Base-by-base conservation (phyloP, 2,888 invertebrate species). In the Camptogramma bilineatum region DNA sequence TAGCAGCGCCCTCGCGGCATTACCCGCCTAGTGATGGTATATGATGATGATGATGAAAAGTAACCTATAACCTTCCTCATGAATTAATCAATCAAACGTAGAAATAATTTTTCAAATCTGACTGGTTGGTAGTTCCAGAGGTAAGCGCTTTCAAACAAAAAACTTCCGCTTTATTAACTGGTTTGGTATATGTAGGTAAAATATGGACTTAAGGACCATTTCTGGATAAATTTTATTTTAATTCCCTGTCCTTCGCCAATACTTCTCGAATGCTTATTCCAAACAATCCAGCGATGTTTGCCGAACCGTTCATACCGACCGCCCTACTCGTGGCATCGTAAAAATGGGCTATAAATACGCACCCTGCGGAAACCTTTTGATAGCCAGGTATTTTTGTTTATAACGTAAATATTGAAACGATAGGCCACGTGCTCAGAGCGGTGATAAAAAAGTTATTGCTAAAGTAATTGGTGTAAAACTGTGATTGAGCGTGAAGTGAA, bases 271-370 rank as follows among this genome's bases (percentile, higher is more conserved):
- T 51, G 54, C 54, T 48, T 52, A 58, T 57, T 65, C 47, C 58
- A 62, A 51, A 58, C 46, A 46, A 56, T 64, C 39, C 70, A 24
- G 54, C 53, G 55, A 55, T 52, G 52, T 71, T 68, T 68, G 28
- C 52, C 31, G 65, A 55, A 63, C 55, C 72, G 63, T 57, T 51
- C 19, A 62, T 60, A 64, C 65, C 68, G 57, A 18, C 48, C 60
- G 56, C 13, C 39, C 52, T 48, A 21, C 55, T 62, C 64, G 59
- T 51, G 60, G 66, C 47, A 57, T 76, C 76, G 74, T 82, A 78
- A 82, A 80, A 78, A 74, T 68, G 28, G 65, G 73, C 57, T 80
- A 78, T 78, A 80, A 78, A 81, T 81, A 79, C 62, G 51, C 61
- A 63, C 67, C 69, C 73, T 62, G 61, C 75, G 76, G 76, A 78